phyloP scores from a whole-genome alignment of 2,113 vertebrate genomes.

The Chlorodrepanis virens region DNA sequence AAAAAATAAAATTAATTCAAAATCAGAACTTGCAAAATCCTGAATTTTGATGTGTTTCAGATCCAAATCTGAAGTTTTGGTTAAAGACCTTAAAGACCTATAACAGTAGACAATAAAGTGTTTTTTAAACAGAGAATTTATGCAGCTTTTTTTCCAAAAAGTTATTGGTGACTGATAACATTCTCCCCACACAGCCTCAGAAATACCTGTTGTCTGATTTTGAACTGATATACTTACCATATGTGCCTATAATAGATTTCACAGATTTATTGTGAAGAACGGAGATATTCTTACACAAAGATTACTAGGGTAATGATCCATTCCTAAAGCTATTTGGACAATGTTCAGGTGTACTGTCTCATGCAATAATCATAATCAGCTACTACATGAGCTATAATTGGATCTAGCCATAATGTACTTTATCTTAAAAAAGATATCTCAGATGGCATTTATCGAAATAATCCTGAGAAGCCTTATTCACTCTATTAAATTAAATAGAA shows the following conservation, averaged over 20 bases:
- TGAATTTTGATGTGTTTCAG: neutral
- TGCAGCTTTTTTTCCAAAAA: neutral
- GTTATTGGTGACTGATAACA: neutral
- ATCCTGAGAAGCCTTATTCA: neutral
- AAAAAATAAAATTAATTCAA: neutral
- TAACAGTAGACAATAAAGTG: neutral
- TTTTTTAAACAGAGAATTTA: neutral
- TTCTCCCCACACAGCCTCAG: neutral
- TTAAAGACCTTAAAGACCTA: neutral
- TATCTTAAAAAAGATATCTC: neutral
- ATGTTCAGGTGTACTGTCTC: neutral
- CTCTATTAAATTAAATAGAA: neutral
- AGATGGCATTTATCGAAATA: neutral
- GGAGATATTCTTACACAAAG: neutral
- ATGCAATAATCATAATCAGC: neutral
- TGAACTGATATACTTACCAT: neutral
- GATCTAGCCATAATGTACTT: neutral
- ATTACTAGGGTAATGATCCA: neutral
- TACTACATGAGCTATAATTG: neutral
- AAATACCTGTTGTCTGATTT: neutral
- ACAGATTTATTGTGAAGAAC: neutral
- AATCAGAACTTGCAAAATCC: fast-evolving
- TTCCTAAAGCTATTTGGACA: neutral
- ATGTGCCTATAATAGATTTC: neutral
- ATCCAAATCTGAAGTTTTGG: neutral